phyloP scores from a whole-genome alignment of 92 coral and sea anemone genomes.

The Isaurus tuberculatus region DNA sequence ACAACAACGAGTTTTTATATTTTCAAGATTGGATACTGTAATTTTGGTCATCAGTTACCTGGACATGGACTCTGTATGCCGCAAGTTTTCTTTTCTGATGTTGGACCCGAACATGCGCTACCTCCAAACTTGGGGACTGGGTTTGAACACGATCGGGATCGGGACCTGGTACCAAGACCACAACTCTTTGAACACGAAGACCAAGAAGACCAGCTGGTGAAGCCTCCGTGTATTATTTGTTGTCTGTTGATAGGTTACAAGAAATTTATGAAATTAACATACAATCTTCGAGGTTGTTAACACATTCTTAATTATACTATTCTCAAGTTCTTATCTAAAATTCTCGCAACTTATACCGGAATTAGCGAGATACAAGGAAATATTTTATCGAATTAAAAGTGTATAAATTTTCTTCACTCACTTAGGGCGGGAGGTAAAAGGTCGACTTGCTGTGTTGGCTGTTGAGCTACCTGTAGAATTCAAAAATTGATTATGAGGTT shows the following conservation, averaged over 20 bases:
- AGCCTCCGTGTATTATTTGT: not conserved
- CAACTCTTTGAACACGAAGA: constrained; percentile 13
- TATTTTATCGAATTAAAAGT: not conserved
- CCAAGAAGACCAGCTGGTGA: constrained; percentile 7
- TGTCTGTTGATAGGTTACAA: not conserved
- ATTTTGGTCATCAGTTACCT: constrained; percentile 21
- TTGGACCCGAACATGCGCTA: constrained; percentile 8
- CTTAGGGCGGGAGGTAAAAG: not conserved
- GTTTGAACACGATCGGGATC: constrained; percentile 13
- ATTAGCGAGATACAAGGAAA: not conserved
- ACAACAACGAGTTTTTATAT: too few relatives aligned
- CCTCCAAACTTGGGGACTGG: constrained; percentile 32
- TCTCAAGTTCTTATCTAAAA: too few relatives aligned
- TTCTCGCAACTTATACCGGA: too few relatives aligned
- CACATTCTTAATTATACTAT: not conserved
- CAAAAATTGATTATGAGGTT: too few relatives aligned
- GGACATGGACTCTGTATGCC: not conserved
- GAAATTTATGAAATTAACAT: not conserved
- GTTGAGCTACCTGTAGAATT: not conserved
- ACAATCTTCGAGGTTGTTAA: not conserved
- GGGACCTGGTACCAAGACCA: constrained; percentile 25
- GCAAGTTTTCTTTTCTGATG: not conserved
- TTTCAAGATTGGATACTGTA: too few relatives aligned
- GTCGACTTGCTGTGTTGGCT: not conserved
- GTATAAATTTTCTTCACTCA: not conserved